Base-by-base conservation (phyloP, 1,140 invertebrate species). In the Drosophila pandora region DNA sequence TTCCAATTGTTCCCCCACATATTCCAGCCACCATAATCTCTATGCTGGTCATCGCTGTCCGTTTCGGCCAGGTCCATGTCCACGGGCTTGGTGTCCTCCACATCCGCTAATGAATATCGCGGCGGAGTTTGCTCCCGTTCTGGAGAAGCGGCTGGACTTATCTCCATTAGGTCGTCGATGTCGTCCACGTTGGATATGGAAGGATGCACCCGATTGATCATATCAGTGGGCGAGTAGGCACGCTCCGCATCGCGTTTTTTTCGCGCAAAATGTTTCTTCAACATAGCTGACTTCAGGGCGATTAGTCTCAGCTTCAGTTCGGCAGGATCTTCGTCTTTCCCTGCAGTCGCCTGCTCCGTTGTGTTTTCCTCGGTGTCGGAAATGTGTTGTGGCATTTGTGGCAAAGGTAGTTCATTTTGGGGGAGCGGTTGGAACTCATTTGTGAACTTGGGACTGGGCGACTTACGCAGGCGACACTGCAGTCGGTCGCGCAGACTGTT, bases 181-280 rank as follows among this genome's bases (percentile, higher is more conserved):
- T 90, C 84, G 25, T 85, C 75, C n/a, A 71, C 70, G 8, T 73
- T 71, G 48, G 43, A 63, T 3, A 58, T 52, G 8, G 47, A 62
- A 7, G 77, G 80, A 65, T 84, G 77, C 8, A 91, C 83, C 12
- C 88, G 83, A 22, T 89, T 79, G 4, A 88, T 89, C 78, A 90
- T 90, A 56, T 92, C 91, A 25, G 91, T 90, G 30, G 91, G 91
- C 0, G 91, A 92, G 39, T 92, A 92, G 2, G 91, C 91, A 2
- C 80, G 76, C 34, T 91, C 90, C 0, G 82, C 90, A 50, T 92
- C 89, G 0, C 91, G 84, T 50, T 88, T 91, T 48, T 92, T 90
- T 6, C 91, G 76, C 2, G 75, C 83, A 56, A 70, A 22, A 49
- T 91, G 83, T 43, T 91, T 92, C 45, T 88, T 90, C 0, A 92